Conservation (phyloP, 1,140 invertebrate genomes). For the Neuroterus valhalla region DNA sequence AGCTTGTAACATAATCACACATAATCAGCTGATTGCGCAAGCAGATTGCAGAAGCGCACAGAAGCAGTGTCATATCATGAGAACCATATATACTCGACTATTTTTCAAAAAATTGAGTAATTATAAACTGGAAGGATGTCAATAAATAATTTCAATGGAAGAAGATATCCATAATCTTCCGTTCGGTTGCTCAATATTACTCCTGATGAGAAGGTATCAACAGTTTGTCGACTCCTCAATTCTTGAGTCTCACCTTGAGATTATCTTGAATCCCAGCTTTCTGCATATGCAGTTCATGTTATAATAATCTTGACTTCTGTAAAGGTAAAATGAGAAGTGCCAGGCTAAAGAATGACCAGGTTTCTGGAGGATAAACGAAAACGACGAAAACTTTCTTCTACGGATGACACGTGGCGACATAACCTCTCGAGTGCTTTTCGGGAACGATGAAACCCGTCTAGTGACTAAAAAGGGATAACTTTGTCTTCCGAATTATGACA, state of each 20-base stretch:
- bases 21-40: constrained; percentile 20
- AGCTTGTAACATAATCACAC: too few relatives aligned
- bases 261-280: neutral
- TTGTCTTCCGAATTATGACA: constrained; percentile 10
- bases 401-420: constrained; percentile 9
- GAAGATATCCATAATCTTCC: neutral
- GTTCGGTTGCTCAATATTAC: neutral
- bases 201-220: constrained; percentile 16
- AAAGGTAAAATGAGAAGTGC: neutral
- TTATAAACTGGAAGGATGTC: neutral
- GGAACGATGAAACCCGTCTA: neutral
- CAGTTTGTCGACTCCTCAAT: neutral
- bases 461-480: neutral
- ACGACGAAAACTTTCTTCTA: neutral
- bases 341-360: constrained; percentile 7
- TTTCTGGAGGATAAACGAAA: neutral
- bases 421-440: constrained; percentile 11
- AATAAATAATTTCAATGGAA: neutral
- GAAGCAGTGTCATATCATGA: too few relatives aligned
- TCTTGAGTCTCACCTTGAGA: neutral
- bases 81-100: neutral
- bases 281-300: neutral
- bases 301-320: neutral
- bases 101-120: neutral
- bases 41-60: neutral